These are phyloP conservation scores for Anadara kagoshimensis DNA, from an alignment of 1,140 invertebrate genomes.

Conservation along the genomic window DNA sequence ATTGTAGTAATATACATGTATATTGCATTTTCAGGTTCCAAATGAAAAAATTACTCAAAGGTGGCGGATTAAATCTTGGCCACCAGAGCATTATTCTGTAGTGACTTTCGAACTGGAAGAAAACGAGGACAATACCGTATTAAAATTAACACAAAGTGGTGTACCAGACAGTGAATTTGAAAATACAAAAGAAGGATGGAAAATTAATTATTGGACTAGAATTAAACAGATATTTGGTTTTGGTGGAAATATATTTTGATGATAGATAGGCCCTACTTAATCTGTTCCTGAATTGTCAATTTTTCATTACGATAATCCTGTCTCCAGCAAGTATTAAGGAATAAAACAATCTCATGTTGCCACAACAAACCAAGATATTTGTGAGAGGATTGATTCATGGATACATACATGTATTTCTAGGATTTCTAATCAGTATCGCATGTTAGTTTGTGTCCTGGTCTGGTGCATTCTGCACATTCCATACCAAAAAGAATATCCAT, in stretches of 20 bases:
- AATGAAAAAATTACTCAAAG: constrained; percentile 91
- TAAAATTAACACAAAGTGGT: constrained; percentile 85
- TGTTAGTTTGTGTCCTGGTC: too few relatives aligned
- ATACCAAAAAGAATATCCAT: too few relatives aligned
- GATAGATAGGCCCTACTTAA: background rate
- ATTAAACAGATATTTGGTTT: constrained; percentile 95
- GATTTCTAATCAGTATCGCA: too few relatives aligned
- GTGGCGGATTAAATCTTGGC: constrained; percentile 97
- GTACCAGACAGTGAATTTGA: constrained; percentile 87
- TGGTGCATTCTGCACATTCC: too few relatives aligned
- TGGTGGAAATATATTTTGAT: constrained; percentile 82
- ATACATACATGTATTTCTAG: too few relatives aligned
- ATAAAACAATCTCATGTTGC: too few relatives aligned
- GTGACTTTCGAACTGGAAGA: constrained; percentile 90
- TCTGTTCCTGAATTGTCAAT: too few relatives aligned
- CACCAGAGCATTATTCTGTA: constrained; percentile 90
- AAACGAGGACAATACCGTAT: constrained; percentile 88
- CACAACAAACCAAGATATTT: too few relatives aligned
- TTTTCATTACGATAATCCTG: too few relatives aligned
- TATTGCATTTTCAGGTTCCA: constrained; percentile 76
- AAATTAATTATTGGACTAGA: constrained; percentile 92
- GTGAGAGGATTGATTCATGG: too few relatives aligned
- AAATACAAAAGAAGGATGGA: constrained; percentile 90
- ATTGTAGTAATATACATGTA: too few relatives aligned
- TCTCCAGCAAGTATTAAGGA: too few relatives aligned